Evolutionary conservation across 2,797 vertebrate species (phyloP), one percentile per base, ranked within the genome.

Genomic region (Galaxias olidus): DNA sequence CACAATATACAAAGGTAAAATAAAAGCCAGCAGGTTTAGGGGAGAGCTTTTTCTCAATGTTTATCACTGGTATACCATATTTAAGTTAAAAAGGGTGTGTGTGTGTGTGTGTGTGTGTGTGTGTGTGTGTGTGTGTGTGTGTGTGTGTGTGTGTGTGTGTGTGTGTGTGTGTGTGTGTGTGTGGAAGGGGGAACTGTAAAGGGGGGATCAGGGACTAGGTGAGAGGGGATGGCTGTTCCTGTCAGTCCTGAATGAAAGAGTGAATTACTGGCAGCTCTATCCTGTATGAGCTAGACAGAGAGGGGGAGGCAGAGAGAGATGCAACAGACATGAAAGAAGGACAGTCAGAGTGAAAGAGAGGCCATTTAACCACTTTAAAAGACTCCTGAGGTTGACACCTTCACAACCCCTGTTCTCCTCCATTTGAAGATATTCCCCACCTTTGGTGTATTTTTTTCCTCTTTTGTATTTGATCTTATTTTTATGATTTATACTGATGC

Each of bases 361-460:
- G 89, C 72, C 81, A 84, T 82, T 72, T 75, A 89, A 92, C 92
- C 92, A 93, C 92, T 92, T 93, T 67, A 93, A 93, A 93, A 84
- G 74, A 48, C 59, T 81, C 6, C 84, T 93, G 92, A 93, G 92
- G 91, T 93, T 92, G 82, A 91, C 90, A 91, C 90, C 84, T 88
- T 87, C 72, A 52, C 41, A 60, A 85, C 87, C 80, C 81, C 82
- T 68, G 73, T 81, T 79, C 76, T 80, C 77, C 84, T 80, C 87
- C 82, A 84, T 85, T 88, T 84, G 86, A 76, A 89, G 84, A 92
- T 91, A 93, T 91, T 91, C 88, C 89, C 87, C 75, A 59, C 83
- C 76, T 73, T 79, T 74, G 74, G 71, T 81, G n/a, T 69, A 53
- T 69, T 66, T 68, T 57, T 64, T 7, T 30, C 55, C 65, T 71